Evolutionary conservation across 2,113 vertebrate species (phyloP).

Genomic region (Mesitornis unicolor): DNA sequence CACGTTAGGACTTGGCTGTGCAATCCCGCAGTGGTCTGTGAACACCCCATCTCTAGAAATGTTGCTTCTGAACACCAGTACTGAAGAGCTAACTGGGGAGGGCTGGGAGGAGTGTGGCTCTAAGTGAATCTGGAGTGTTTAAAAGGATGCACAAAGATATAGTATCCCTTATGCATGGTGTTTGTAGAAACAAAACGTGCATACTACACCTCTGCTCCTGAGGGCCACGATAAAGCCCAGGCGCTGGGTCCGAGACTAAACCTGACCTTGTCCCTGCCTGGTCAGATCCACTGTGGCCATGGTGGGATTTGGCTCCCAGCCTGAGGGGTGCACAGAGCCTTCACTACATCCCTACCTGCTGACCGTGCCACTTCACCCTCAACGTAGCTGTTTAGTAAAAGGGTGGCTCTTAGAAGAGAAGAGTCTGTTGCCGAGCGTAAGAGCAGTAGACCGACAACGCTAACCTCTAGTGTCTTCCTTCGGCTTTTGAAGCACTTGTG

Average conservation of each 20-base stretch:
- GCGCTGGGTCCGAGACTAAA: slow-evolving; percentile 61
- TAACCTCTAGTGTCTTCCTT: slow-evolving; percentile 9
- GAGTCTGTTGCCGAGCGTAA: neutral
- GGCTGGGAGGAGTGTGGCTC: slow-evolving; percentile 58
- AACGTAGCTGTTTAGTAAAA: neutral
- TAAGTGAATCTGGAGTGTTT: slow-evolving; percentile 63
- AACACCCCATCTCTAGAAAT: slow-evolving; percentile 66
- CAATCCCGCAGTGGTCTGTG: slow-evolving; percentile 71
- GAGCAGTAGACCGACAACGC: neutral
- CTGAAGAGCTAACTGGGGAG: slow-evolving; percentile 67
- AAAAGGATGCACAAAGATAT: slow-evolving; percentile 79
- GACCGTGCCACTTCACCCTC: slow-evolving; percentile 24
- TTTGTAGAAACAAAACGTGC: slow-evolving; percentile 62
- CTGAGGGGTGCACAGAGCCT: slow-evolving; percentile 9
- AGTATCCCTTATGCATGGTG: slow-evolving; percentile 83
- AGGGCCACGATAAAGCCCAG: slow-evolving; percentile 45
- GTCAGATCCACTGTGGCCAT: slow-evolving; percentile 25
- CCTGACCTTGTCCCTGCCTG: slow-evolving; percentile 61
- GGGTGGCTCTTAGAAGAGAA: neutral
- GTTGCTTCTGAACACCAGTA: slow-evolving; percentile 76
- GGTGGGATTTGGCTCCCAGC: slow-evolving; percentile 59
- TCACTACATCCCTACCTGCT: neutral
- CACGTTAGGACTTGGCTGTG: slow-evolving; percentile 76
- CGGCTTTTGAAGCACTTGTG: slow-evolving; percentile 19
- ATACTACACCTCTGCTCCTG: slow-evolving; percentile 12